phyloP scores from a whole-genome alignment of 1,140 invertebrate genomes.

The Procambarus virginalis region DNA sequence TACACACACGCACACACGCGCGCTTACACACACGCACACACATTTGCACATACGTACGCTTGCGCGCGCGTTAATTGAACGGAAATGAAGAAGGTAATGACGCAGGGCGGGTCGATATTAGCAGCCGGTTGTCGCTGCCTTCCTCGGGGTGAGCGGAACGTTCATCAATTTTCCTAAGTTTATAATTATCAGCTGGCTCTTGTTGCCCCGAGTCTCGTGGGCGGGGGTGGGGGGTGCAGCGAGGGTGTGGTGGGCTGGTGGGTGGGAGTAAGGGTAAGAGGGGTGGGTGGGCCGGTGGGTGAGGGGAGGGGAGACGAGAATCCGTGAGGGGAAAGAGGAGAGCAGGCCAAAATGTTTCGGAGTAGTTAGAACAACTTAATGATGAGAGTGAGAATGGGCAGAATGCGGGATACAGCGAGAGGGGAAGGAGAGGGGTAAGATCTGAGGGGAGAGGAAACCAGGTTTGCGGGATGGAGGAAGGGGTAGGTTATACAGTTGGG shows the following conservation, averaged over 20 bases:
- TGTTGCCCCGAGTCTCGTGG: slow-evolving; percentile 12
- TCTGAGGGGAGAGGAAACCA: not conserved
- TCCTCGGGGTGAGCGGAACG: not conserved
- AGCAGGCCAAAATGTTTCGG: not conserved
- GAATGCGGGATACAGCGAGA: not conserved
- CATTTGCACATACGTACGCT: slow-evolving; percentile 20
- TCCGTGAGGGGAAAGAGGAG: not conserved
- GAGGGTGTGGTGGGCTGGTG: not conserved
- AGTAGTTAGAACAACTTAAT: too few species aligned
- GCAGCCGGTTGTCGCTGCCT: not conserved
- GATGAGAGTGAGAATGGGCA: too few species aligned
- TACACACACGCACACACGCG: too few species aligned
- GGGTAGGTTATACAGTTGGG: not conserved
- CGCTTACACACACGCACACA: too few species aligned
- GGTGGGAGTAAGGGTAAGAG: not conserved
- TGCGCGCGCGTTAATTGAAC: slow-evolving; percentile 51
- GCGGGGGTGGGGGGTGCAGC: not conserved
- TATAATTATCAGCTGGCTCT: slow-evolving; percentile 58
- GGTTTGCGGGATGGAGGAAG: not conserved
- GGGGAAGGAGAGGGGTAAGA: not conserved
- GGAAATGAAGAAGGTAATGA: slow-evolving; percentile 56
- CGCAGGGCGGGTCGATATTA: slow-evolving; percentile 53
- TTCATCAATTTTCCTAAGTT: slow-evolving; percentile 51
- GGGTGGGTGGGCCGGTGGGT: not conserved
- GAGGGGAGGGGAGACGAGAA: not conserved